Conservation (phyloP, 2,797 vertebrate species). For the Chiroxiphia lanceolata region DNA sequence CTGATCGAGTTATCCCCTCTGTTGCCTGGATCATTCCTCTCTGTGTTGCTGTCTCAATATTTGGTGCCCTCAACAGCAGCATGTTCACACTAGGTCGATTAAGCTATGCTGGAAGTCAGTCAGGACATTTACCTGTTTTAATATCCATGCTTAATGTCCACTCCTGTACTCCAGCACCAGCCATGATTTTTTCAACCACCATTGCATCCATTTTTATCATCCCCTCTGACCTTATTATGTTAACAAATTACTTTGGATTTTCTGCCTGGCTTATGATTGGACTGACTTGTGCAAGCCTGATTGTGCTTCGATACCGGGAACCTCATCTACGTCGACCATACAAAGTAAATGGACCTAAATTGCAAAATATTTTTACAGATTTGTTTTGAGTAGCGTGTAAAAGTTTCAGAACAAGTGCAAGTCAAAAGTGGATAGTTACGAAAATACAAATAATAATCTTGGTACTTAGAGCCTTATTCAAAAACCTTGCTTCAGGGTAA, state of each 20-base stretch:
- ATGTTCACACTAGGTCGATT: conserved; percentile 69
- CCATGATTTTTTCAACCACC: conserved; percentile 72
- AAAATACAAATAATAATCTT: not conserved
- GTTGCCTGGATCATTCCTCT: conserved; percentile 73
- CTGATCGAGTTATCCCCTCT: conserved; percentile 73
- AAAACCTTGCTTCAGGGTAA: not conserved
- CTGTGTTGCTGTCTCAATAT: conserved; percentile 72
- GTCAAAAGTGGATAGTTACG: not conserved
- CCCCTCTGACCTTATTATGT: conserved; percentile 66
- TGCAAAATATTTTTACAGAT: not conserved
- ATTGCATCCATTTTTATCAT: conserved; percentile 73
- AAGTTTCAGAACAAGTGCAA: not conserved
- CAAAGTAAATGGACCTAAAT: conserved; percentile 67
- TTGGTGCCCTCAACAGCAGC: conserved; percentile 71
- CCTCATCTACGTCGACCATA: conserved; percentile 73
- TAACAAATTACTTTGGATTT: conserved; percentile 76
- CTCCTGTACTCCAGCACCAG: conserved; percentile 70
- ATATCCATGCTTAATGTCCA: conserved; percentile 76
- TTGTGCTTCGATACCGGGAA: conserved; percentile 74
- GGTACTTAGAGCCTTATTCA: not conserved
- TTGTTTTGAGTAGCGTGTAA: not conserved
- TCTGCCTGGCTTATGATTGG: conserved; percentile 66
- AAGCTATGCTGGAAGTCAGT: conserved; percentile 72
- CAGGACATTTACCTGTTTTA: conserved; percentile 71
- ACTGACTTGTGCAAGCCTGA: conserved; percentile 69